Evolutionary conservation across 2,888 invertebrate genomes (phyloP), one percentile per base, ranked within the genome.

Genomic region (Torymus texanus): DNA sequence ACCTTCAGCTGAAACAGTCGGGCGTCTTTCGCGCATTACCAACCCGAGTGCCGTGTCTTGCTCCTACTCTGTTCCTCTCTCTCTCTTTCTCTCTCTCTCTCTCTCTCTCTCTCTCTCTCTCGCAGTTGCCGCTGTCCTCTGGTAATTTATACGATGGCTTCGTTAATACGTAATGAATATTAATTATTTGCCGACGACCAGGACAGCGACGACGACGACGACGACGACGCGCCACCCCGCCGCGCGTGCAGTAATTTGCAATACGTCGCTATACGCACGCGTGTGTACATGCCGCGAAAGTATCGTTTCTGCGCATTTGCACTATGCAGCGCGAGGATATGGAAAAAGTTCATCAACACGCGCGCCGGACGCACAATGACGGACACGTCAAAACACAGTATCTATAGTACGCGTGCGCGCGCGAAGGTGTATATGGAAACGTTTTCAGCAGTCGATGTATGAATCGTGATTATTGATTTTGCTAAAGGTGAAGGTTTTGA

Each of bases 91-190:
- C 59, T 67, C 53, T 53, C 61, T 11, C 18, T 51, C 53, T 56
- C 65, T 74, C 77, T 79, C 61, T 55, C 75, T 68, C 81, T 67
- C 68, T 50, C 21, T 62, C 29, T 67, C 72, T 70, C 41, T 29
- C 65, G 67, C 71, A 81, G 81, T 83, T 82, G 61, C 80, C 68
- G 74, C 79, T 83, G 71, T 80, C 81, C 81, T 72, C 71, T 77
- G 80, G 82, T 86, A 87, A 89, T 89, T 89, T 88, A 88, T 89
- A 84, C 87, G 86, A 87, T 87, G 85, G 87, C 87, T 89, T 88
- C 87, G 89, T 89, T 89, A 89, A 89, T 88, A 86, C 86, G 87
- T 88, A 87, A 90, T 90, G 88, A 90, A 90, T 90, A 90, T 89
- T 90, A 89, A 90, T 89, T 89, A 88, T 89, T 87, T 86, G 86